Base-by-base conservation (phyloP, 92 coral and sea anemone genomes). In the Micromussa lordhowensis region DNA sequence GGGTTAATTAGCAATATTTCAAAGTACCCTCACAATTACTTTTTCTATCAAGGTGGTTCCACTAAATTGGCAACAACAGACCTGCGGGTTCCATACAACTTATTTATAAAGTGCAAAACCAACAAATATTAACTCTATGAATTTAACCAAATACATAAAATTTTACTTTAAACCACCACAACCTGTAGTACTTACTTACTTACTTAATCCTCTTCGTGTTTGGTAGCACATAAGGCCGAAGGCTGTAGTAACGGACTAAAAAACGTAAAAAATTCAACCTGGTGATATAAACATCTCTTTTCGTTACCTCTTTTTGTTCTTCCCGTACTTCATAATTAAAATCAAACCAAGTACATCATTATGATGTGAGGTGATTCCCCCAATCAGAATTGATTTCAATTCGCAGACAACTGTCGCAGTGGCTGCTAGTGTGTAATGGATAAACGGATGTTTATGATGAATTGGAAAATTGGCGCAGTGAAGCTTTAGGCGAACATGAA, bases 401-500 rank as follows among this genome's bases (percentile, higher is more conserved):
- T 19, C 38, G 68, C 22, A 32, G 17, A 40, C 12, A 55, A 55
- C 38, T 55, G 82, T 53, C 40, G 44, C 24, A 79, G 0, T 54
- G 40, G 51, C 30, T 55, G 28, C 29, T 21, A 2, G 26, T 12
- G 2, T 3, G 18, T 30, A n/a, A 30, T 28, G 77, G 74, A 82
- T 59, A 26, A 51, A 54, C 64, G 64, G 35, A 54, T 77, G 22
- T 77, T 51, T 51, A 34, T 34, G 31, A 34, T 34, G 31, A 72
- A 51, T 31, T 48, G 64, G 58, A 24, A 71, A 32, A 30, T 26
- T 9, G 35, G 2, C 19, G 6, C 21, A 58, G 79, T 15, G 72
- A 75, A 54, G 70, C 87, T 84, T 74, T 2, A 73, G 71, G 80
- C 22, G 70, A 84, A 73, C 53, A 84, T 84, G 34, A 84, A 84